Evolutionary conservation across 2,113 vertebrate genomes (phyloP).

Genomic region (Nothoprocta pentlandii): DNA sequence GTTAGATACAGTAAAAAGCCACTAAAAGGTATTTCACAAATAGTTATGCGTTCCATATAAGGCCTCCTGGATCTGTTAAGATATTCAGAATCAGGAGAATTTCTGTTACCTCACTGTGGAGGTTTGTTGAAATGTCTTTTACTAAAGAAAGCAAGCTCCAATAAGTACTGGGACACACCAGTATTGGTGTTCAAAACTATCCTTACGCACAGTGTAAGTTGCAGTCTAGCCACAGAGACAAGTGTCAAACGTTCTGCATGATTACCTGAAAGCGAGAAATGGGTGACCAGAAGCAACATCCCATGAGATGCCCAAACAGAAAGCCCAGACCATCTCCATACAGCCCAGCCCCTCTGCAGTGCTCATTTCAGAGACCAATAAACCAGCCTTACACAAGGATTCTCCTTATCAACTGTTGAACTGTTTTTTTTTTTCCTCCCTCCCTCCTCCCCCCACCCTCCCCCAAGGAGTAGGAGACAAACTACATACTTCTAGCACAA

Average conservation of each 20-base stretch:
- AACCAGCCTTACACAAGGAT: neutral
- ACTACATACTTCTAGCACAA: neutral
- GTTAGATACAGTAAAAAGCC: no score
- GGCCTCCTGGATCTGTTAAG: neutral
- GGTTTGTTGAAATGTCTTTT: neutral
- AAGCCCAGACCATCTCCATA: neutral
- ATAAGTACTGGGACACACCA: neutral
- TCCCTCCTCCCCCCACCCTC: no score
- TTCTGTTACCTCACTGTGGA: neutral
- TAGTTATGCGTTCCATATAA: neutral
- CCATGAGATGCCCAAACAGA: neutral
- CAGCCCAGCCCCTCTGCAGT: neutral
- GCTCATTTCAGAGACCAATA: neutral
- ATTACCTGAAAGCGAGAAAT: neutral
- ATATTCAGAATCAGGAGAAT: neutral
- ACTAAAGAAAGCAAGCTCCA: neutral
- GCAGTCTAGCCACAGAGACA: neutral
- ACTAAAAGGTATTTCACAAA: neutral
- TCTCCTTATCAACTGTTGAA: neutral
- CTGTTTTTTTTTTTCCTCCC: neutral
- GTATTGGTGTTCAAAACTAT: neutral
- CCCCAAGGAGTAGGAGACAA: neutral
- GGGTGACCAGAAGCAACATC: neutral
- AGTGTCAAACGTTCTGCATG: neutral
- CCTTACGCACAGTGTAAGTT: neutral